Base-by-base conservation (phyloP, 30 jellyfish, hydroid and myxozoan species). In the Mastigias papua region DNA sequence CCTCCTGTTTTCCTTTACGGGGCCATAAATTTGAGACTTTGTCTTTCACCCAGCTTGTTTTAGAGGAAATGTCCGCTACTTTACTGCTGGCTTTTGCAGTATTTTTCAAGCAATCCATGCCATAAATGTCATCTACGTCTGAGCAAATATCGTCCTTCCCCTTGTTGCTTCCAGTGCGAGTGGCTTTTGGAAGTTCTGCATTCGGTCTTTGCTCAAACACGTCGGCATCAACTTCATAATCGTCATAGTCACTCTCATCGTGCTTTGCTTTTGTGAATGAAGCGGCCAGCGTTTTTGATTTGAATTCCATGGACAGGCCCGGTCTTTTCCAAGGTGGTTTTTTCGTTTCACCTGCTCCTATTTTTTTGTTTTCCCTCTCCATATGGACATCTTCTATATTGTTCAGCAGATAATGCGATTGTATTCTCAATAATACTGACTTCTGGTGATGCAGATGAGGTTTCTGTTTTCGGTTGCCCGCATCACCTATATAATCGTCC, bases 41-140 rank as follows among this genome's bases (percentile, higher is more conserved):
- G 49, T 88, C 97, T 58, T 88, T 88, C 88, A 88, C 42, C 97
- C 97, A 88, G 50, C 34, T 54, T 1, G 97, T 78, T 65, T 78
- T 88, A 1, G 97, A 35, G 3, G 97, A 88, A 27, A 88, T 70
- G 22, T 88, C 94, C 1, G 88, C 88, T 29, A 74, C 94, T 63
- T 73, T 85, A 29, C 75, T 75, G 17, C 88, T 64, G 25, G 94
- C 94, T 62, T 85, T 85, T n/a, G 81, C 81, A 20, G 83, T 73
- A 31, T 73, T 85, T 42, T 85, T 85, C 94, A 73, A 85, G 42
- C 81, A 72, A 35, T 85, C 94, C 88, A 73, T 85, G 69, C 35
- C 26, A 10, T 30, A 42, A 26, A 3, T 22, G 48, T 69, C 76
- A 19, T 63, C 88, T 33, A 60, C 68, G 1, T 35, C 90, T n/a